Evolutionary conservation across 2,113 vertebrate species (phyloP), one percentile per base, ranked within the genome.

Genomic region (Antechinus flavipes): DNA sequence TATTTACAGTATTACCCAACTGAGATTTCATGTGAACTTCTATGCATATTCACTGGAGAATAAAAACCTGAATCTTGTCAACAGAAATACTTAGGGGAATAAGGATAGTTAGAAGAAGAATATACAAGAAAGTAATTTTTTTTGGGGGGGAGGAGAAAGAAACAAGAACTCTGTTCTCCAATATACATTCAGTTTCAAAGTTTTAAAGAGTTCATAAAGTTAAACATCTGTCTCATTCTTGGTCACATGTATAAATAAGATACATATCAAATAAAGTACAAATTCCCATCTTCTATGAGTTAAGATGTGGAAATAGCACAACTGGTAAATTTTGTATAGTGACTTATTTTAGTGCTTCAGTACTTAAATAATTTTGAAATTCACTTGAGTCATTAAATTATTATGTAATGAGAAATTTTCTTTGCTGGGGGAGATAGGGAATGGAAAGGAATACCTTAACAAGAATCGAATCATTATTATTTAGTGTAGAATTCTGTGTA

Each of bases 31-130:
- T 46, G 52, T 58, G 56, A 8, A 76, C 46, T 76, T 54, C 76
- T 93, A 2, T 95, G 22, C 54, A 50, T 91, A 90, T 56, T 92
- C 68, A 93, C 19, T 54, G 89, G 2, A 55, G 92, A 94, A 54
- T 91, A 92, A 8, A 23, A 84, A 22, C 68, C 30, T 84, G 68
- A 84, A 84, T 84, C 68, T 84, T 84, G 68, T 84, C 68, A 84
- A 84, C 68, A 84, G 68, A 84, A 42, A 84, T 84, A 84, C 68
- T 84, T 42, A 84, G 2, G 68, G 68, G 68, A 42, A 22, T 42
- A 84, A 42, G n/a, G 68, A 84, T 42, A 7, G 7, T 19, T 84
- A 42, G 68, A 84, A 84, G 68, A n/a, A 76, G 68, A 84, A 84
- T 22, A 42, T 42, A 84, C 22, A 84, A 84, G 68, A 22, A 84